Percentiles rank a stretch among this genome's conserved stretches.
Conservation (phyloP, 2,888 invertebrate species). For the Callosobruchus maculatus region DNA sequence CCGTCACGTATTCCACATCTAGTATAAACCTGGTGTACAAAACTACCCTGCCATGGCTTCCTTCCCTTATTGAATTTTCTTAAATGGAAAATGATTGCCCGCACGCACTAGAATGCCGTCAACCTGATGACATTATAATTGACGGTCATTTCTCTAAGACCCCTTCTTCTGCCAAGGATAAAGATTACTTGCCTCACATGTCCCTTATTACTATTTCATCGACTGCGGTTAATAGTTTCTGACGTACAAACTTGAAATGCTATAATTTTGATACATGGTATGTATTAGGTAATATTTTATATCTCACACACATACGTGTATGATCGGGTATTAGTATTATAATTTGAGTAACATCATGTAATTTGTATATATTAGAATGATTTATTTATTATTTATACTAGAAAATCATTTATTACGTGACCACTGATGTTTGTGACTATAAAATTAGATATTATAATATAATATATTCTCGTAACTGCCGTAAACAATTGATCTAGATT, state of each 20-base stretch:
- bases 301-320: background rate
- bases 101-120: background rate
- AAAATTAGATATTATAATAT: no score
- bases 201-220: background rate
- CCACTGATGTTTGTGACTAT: no score
- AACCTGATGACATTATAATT: background rate
- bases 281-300: background rate
- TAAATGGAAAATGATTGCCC: background rate
- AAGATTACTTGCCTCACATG: background rate
- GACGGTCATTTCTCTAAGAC: background rate
- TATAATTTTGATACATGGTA: background rate
- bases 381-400: no score
- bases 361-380: no score
- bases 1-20: background rate
- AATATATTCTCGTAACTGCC: no score
- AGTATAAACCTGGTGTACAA: background rate
- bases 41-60: background rate
- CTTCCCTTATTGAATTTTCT: background rate
- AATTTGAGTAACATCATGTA: no score
- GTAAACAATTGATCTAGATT: no score
- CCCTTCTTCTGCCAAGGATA: background rate
- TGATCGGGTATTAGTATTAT: background rate
- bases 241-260: background rate
- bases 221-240: background rate
- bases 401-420: no score